Conservation (phyloP, 1,140 invertebrate genomes). For the Paraescarpia echinospica region DNA sequence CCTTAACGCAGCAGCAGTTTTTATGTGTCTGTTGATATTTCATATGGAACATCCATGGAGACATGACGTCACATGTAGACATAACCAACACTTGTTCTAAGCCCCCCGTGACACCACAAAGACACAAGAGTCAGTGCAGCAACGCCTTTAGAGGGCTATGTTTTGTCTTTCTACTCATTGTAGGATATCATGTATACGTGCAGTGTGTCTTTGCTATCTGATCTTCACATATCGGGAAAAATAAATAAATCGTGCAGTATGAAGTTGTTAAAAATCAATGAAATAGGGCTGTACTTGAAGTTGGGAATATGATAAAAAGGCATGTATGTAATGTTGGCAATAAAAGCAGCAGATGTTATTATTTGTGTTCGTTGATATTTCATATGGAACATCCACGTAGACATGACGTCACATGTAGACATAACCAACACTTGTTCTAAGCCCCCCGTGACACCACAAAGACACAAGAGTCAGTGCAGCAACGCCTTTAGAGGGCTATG, state of each 20-base stretch:
- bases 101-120: conserved; percentile 2
- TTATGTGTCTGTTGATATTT: background rate
- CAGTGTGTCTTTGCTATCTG: no score
- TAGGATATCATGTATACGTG: background rate
- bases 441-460: conserved; percentile 2
- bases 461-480: background rate
- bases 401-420: background rate
- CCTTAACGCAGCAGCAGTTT: background rate
- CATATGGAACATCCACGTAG: background rate
- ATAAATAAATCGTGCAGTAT: no score
- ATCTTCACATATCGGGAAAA: no score
- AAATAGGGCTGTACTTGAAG: no score
- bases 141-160: background rate
- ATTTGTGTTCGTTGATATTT: background rate
- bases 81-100: background rate
- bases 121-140: background rate
- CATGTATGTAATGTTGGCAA: no score
- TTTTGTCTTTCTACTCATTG: background rate
- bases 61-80: background rate
- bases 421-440: background rate
- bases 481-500: background rate
- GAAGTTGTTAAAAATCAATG: no score
- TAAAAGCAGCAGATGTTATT: no score
- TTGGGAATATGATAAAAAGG: no score
- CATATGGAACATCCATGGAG: background rate